These are phyloP conservation scores for Ichneumoninae sp. DNA, from an alignment of 2,888 invertebrate genomes.

Conservation along the genomic window DNA sequence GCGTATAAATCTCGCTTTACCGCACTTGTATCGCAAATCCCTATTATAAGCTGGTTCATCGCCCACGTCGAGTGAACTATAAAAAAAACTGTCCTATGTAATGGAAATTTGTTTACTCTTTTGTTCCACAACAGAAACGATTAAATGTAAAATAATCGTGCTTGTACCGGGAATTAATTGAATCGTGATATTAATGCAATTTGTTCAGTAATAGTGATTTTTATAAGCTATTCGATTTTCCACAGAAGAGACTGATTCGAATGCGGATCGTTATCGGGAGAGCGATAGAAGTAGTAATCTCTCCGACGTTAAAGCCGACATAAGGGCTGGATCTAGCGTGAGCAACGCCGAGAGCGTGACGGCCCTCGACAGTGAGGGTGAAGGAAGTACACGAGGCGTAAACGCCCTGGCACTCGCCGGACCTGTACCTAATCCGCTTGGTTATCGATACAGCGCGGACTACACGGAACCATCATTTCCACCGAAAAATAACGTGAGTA, in stretches of 20 bases:
- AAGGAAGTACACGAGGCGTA: slow-evolving; percentile 86
- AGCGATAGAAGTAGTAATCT: slow-evolving; percentile 96
- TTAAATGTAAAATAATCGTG: not conserved
- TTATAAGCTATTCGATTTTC: slow-evolving; percentile 14
- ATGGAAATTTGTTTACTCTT: not conserved
- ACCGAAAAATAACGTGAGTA: slow-evolving; percentile 88
- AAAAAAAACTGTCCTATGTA: slow-evolving; percentile 6
- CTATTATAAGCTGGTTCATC: not conserved
- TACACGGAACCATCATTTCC: slow-evolving; percentile 92
- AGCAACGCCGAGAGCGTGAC: slow-evolving; percentile 89
- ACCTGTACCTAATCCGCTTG: slow-evolving; percentile 90
- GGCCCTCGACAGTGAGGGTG: slow-evolving; percentile 85
- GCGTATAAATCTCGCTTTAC: no score
- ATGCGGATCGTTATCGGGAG: slow-evolving; percentile 86
- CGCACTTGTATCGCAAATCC: not conserved
- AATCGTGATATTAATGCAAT: not conserved
- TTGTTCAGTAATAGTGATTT: not conserved
- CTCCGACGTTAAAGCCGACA: slow-evolving; percentile 95
- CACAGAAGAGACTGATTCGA: slow-evolving; percentile 84
- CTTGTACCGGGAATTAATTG: not conserved
- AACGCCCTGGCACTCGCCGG: slow-evolving; percentile 89
- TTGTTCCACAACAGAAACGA: not conserved
- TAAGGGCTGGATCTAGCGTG: slow-evolving; percentile 92
- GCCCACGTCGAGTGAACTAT: not conserved
- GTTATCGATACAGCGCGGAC: slow-evolving; percentile 91